Base-by-base conservation (phyloP, 1,140 invertebrate genomes). In the Drosophila gunungcola region DNA sequence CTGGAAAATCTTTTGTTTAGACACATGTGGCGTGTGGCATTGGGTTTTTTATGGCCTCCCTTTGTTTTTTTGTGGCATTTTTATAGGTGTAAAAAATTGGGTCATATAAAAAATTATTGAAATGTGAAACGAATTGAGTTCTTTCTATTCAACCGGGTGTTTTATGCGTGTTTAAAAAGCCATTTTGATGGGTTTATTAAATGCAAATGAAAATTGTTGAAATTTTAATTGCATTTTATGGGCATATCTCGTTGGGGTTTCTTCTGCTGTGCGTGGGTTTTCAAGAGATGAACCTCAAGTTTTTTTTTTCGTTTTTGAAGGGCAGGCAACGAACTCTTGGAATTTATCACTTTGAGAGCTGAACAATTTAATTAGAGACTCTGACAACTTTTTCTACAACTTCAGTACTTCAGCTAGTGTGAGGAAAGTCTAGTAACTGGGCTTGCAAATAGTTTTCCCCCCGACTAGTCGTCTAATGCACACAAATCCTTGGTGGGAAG, bases 61-160 rank as follows among this genome's bases (percentile, higher is more conserved):
- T 4, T 16, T 51, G 49, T 51, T 46, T 77, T 60, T 51, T 39
- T 78, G 69, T 75, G 61, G 62, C 67, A 52, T 62, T 85, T 85
- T 88, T 88, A 88, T 88, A 83, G 83, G 83, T 89, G 76, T 88
- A 88, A 88, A 83, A 89, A 88, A 88, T 80, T 74, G 72, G 83
- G 79, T 88, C 84, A 83, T 65, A 86, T 78, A 63, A 82, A 74
- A 84, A 79, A 64, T 51, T 74, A 81, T 81, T 61, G 64, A 76
- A 67, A 77, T 77, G 73, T 52, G 51, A 77, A 77, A 46, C 52
- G 49, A 77, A 88, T 88, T 83, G 76, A 88, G 74, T 53, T 69
- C 55, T 80, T 64, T 45, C 27, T 42, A 13, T 43, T 27, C 29
- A 29, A 9, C 13, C 39, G 7, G 21, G n/a, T 43, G 29, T 62